These are phyloP conservation scores for Calameuta idolon DNA, from an alignment of 2,888 invertebrate species.

Conservation along the genomic window DNA sequence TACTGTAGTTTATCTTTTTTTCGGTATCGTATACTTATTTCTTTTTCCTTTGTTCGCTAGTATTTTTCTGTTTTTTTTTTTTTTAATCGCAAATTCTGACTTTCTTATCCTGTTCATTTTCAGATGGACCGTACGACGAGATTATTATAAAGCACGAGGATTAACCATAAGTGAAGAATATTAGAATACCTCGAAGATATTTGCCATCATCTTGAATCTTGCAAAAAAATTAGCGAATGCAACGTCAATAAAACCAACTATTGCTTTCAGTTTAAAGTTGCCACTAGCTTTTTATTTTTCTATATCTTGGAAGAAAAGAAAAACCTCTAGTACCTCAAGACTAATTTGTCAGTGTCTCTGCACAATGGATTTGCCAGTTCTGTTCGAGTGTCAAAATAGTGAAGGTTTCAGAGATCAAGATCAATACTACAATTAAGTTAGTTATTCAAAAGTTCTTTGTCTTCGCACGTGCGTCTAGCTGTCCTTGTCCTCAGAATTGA, in stretches of 20 bases:
- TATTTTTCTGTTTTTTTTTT: constrained; percentile 17
- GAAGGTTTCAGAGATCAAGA: background rate
- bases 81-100: constrained; percentile 29
- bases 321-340: background rate
- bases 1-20: background rate
- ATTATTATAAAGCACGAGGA: background rate
- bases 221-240: background rate
- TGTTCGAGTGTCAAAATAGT: background rate
- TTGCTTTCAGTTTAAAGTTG: background rate
- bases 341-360: background rate
- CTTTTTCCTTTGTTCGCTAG: background rate
- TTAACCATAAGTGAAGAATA: background rate
- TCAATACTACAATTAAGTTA: too few species aligned
- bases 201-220: background rate
- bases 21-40: background rate
- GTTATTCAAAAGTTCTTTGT: too few species aligned
- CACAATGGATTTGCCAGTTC: background rate
- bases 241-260: background rate
- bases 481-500: background rate
- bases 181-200: background rate
- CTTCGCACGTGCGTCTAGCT: too few species aligned
- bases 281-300: background rate
- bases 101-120: constrained; percentile 3
- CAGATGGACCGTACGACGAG: background rate
- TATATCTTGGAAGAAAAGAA: background rate